A percentile compares a stretch with the other conserved stretches of the same genome.
Conservation (phyloP, 2,888 invertebrate species). For the Thecocarcelia acutangulata region DNA sequence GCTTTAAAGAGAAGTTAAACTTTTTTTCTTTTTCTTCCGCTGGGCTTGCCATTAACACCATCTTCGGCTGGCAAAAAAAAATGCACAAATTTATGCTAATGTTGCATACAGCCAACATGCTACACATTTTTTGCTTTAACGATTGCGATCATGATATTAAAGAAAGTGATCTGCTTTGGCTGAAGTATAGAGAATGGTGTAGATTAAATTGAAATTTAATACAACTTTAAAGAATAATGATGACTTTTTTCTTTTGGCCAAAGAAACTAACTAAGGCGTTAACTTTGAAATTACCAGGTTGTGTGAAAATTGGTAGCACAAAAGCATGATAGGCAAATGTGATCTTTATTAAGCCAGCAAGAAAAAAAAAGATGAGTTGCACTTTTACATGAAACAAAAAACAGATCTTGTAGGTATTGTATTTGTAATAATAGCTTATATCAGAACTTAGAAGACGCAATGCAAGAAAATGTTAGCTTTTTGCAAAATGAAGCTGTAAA, state of each 20-base stretch:
- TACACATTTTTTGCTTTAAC: constrained; percentile 74
- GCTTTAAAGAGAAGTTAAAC: too few species aligned
- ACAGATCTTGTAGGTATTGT: constrained; percentile 43
- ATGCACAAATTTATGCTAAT: constrained; percentile 78
- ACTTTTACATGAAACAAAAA: constrained; percentile 3
- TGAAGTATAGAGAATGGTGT: constrained; percentile 6
- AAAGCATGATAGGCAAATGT: constrained; percentile 59
- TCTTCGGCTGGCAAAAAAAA: constrained; percentile 16
- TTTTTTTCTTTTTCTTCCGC: too few species aligned
- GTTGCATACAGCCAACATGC: constrained; percentile 79
- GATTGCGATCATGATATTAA: constrained; percentile 34
- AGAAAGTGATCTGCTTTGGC: constrained; percentile 46
- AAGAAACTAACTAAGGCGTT: constrained; percentile 74
- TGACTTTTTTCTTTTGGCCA: constrained; percentile 37
- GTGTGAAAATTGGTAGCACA: constrained; percentile 37
- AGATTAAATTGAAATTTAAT: constrained; percentile 61
- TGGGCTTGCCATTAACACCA: constrained; percentile 31
- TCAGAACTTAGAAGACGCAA: neutral
- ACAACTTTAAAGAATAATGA: constrained; percentile 54
- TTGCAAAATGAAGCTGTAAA: too few species aligned
- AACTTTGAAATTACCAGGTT: constrained; percentile 76
- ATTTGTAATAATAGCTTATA: neutral
- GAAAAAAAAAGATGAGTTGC: neutral
- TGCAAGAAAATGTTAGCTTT: too few species aligned
- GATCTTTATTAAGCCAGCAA: neutral